These are phyloP conservation scores for Magallana ariakensis DNA, from an alignment of 1,140 invertebrate genomes.

Conservation along the genomic window DNA sequence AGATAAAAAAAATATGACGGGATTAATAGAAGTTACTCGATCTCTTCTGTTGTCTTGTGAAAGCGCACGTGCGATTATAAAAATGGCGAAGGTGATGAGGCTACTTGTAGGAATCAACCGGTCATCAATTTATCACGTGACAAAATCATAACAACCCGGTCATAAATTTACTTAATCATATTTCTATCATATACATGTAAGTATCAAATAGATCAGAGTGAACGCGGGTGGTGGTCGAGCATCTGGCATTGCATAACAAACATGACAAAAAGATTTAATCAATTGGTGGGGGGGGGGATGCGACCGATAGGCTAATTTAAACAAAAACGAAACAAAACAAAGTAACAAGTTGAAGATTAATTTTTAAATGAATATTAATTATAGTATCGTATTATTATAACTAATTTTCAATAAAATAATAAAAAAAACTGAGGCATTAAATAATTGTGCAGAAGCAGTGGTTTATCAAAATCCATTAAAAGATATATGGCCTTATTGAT, in stretches of 20 bases:
- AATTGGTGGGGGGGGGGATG: not conserved
- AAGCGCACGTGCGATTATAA: not conserved
- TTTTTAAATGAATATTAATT: not conserved
- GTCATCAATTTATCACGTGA: too few relatives aligned
- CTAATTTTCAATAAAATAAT: not conserved
- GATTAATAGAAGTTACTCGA: not conserved
- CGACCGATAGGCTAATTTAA: not conserved
- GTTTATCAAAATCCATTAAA: not conserved
- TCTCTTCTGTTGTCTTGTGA: not conserved
- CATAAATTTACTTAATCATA: too few relatives aligned
- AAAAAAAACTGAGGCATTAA: not conserved
- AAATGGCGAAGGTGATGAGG: constrained; percentile 4
- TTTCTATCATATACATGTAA: not conserved
- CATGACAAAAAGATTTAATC: not conserved
- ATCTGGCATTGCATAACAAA: not conserved
- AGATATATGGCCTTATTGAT: not conserved
- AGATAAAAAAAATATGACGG: not conserved
- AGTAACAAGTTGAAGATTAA: not conserved
- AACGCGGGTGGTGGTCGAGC: not conserved
- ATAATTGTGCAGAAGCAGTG: not conserved
- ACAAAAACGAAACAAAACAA: not conserved
- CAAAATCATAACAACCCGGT: too few relatives aligned
- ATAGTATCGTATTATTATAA: not conserved
- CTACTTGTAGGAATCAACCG: not conserved
- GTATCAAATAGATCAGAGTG: too few relatives aligned